A percentile compares a stretch with the other conserved stretches of the same genome.
Conservation (phyloP, 1,140 invertebrate species). For the Harpegnathos saltator region DNA sequence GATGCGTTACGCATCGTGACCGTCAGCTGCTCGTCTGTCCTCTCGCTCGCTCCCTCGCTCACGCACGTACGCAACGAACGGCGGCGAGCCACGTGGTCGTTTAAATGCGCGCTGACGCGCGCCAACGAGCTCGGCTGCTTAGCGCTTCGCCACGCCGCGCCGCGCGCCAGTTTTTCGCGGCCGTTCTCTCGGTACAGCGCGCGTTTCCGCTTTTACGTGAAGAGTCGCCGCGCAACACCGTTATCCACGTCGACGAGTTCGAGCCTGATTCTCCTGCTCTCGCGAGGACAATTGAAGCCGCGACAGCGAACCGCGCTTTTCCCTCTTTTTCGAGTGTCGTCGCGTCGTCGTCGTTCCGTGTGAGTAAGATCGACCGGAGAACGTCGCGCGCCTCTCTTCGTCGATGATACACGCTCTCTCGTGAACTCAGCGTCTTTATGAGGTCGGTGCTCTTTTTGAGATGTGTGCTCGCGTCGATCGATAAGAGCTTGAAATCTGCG, state of each 20-base stretch:
- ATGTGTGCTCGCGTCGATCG: not conserved
- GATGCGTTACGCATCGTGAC: conserved; percentile 53
- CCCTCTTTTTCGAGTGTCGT: not conserved
- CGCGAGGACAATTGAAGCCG: conserved; percentile 46
- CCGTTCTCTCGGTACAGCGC: conserved; percentile 49
- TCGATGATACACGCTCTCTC: not conserved
- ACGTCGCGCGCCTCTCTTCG: not conserved
- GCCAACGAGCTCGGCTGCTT: conserved; percentile 33
- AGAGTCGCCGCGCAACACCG: conserved; percentile 47
- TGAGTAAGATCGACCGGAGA: not conserved
- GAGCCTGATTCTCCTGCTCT: not conserved
- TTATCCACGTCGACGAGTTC: conserved; percentile 33
- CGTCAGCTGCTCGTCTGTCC: conserved; percentile 40
- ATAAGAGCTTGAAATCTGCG: conserved; percentile 6
- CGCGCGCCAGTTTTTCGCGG: conserved; percentile 65
- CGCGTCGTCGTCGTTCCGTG: not conserved
- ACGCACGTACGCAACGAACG: not conserved
- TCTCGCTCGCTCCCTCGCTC: not conserved
- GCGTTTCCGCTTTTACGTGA: conserved; percentile 59
- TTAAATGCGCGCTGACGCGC: conserved; percentile 52
- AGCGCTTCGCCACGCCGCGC: conserved; percentile 52
- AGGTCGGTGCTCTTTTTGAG: not conserved
- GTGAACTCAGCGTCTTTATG: not conserved
- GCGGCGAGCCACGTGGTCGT: conserved; percentile 60
- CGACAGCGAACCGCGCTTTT: not conserved